Base-by-base conservation (phyloP, 2,797 vertebrate genomes). In the Podargus strigoides region DNA sequence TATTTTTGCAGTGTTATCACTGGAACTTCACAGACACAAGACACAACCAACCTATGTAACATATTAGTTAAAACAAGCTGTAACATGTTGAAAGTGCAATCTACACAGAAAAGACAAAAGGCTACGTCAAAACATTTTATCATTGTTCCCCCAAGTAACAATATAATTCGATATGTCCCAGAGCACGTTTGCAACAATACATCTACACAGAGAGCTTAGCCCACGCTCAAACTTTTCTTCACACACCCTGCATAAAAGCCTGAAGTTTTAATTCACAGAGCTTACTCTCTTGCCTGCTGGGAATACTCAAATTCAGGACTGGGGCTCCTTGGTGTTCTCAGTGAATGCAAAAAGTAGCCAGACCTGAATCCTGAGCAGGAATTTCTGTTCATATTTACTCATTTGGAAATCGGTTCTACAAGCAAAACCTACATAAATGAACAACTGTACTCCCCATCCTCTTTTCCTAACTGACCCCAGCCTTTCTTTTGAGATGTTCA, bases 121-220 rank as follows among this genome's bases (percentile, higher is more conserved):
- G 63, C 74, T 76, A 32, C 1, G 10, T 76, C 55, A 93, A 96
- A 92, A 88, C 63, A 94, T 88, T 92, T 94, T 34, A 90, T 93
- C 67, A 82, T 14, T 85, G 37, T 50, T 81, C 73, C 90, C 76
- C 14, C 66, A 79, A 90, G 94, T 93, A 85, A 84, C 82, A 86
- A 66, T 22, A 63, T 78, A 91, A 94, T 94, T 86, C 4, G 5
- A 6, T 67, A 86, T 67, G 76, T 90, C 96, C 92, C 49, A 93
- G 80, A 91, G 91, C 91, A 82, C 60, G 47, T 93, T 96, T 91
- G 70, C 78, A 93, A 94, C 94, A 97, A 85, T 72, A 87, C 53
- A 41, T 85, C 85, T 92, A 70, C 47, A 68, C 47, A 79, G 66
- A 89, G 42, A 88, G 12, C 14, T 86, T 53, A 95, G 74, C 91